phyloP scores from a whole-genome alignment of 2,797 vertebrate species.

The Sciurus carolinensis region DNA sequence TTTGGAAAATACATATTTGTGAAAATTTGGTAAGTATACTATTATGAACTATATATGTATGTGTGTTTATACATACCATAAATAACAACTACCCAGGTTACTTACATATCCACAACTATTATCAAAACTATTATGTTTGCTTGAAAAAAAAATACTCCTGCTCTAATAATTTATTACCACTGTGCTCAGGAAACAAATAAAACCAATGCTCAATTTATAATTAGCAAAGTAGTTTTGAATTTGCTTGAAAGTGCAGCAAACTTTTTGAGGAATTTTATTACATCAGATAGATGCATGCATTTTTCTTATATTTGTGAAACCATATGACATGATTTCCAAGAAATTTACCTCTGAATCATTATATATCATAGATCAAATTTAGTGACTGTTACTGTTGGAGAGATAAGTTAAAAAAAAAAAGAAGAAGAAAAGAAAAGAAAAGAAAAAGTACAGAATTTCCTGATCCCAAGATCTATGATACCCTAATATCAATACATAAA shows the following conservation, averaged over 20 bases:
- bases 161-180: neutral
- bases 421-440: no score
- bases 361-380: neutral
- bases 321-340: neutral
- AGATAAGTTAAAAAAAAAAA: neutral
- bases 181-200: slow-evolving; percentile 5
- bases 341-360: neutral
- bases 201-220: neutral
- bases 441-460: neutral
- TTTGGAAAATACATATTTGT: neutral
- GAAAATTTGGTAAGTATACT: neutral
- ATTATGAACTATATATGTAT: neutral
- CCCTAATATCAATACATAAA: neutral
- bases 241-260: neutral
- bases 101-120: neutral
- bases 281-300: neutral
- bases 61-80: neutral
- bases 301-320: neutral
- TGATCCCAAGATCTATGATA: neutral
- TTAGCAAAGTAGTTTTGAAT: neutral
- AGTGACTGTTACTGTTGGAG: neutral
- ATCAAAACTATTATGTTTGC: no score
- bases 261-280: neutral
- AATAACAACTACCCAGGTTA: neutral
- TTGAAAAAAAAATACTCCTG: neutral